Percentiles rank a stretch among this genome's conserved stretches.
These are phyloP conservation scores for Phragmatobia fuliginosa DNA, from an alignment of 2,888 invertebrate genomes.

Conservation along the genomic window DNA sequence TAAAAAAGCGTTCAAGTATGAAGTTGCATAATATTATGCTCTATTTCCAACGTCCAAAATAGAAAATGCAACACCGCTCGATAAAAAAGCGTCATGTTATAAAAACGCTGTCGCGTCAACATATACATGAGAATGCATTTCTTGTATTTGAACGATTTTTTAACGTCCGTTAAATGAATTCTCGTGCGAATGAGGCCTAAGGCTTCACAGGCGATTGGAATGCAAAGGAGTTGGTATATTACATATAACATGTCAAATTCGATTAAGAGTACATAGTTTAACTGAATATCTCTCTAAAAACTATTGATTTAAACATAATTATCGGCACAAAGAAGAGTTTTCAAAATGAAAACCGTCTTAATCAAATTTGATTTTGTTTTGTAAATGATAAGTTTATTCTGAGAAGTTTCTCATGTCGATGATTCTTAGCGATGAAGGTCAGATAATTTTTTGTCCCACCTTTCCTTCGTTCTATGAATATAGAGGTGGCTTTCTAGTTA, in stretches of 20 bases:
- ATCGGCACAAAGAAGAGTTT: not conserved
- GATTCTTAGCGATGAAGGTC: not conserved
- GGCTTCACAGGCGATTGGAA: constrained; percentile 1
- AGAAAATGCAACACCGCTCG: no score
- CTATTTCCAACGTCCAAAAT: no score
- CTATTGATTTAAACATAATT: no score
- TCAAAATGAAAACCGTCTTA: not conserved
- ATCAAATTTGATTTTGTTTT: not conserved
- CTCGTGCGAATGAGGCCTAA: no score
- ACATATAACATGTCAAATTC: constrained; percentile 1
- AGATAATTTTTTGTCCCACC: not conserved
- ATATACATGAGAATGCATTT: no score
- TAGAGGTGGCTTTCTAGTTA: not conserved
- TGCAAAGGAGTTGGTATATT: not conserved
- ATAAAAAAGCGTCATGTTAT: no score
- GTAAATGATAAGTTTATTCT: not conserved
- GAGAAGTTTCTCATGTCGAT: not conserved
- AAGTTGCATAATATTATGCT: no score
- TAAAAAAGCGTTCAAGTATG: no score
- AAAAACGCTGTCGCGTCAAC: no score
- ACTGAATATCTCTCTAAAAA: not conserved
- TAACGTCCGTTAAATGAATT: no score
- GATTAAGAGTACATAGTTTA: not conserved
- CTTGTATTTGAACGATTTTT: no score
- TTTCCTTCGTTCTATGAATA: not conserved